phyloP scores from a whole-genome alignment of 1,140 invertebrate species.

The Mizuhopecten yessoensis region DNA sequence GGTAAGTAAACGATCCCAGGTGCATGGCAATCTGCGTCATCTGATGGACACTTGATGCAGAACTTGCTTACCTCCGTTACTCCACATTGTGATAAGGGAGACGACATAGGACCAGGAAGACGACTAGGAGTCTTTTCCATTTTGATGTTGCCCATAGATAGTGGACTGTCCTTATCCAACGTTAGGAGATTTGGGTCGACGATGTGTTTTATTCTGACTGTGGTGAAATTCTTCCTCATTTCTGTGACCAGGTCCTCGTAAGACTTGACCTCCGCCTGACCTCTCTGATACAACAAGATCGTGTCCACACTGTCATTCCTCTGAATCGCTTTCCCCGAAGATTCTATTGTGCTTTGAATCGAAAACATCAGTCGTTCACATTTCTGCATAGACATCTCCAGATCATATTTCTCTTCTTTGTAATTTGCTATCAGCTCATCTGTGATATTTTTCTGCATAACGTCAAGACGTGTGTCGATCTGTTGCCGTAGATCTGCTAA shows the following conservation, averaged over 20 bases:
- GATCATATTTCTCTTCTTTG: neutral
- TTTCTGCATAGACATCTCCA: neutral
- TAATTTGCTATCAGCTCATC: neutral
- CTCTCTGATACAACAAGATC: neutral
- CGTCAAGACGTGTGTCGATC: neutral
- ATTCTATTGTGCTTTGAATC: neutral
- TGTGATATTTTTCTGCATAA: neutral
- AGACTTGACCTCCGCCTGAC: neutral
- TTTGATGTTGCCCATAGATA: neutral
- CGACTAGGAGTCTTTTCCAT: neutral
- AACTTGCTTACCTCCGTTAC: neutral
- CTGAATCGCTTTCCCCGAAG: neutral
- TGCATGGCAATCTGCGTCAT: neutral
- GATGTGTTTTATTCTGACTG: neutral
- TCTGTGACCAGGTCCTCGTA: neutral
- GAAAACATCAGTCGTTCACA: conserved; percentile 21
- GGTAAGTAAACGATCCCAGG: neutral
- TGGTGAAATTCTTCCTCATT: neutral
- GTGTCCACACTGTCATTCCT: neutral
- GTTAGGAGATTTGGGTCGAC: neutral
- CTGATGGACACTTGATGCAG: neutral
- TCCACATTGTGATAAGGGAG: neutral
- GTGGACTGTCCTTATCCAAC: neutral
- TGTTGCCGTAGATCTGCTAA: neutral
- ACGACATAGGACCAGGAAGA: too few relatives aligned